phyloP scores from a whole-genome alignment of 2,797 vertebrate genomes.

The Pangasius macronema region DNA sequence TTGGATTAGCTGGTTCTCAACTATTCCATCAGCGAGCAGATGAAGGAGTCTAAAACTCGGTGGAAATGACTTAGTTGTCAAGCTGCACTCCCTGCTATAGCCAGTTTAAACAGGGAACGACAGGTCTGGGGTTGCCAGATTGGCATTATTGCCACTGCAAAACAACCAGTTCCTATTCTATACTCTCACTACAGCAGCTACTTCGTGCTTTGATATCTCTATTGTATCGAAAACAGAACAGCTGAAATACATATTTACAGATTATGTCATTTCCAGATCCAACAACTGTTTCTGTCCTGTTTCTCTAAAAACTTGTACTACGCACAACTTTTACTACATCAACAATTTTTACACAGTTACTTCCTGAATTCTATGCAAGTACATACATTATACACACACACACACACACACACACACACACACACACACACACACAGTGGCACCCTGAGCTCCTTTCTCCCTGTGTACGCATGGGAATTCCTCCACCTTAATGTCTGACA shows the following conservation, averaged over 20 bases:
- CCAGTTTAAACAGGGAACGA: constrained; percentile 21
- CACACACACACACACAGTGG: not conserved
- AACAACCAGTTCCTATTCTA: not conserved
- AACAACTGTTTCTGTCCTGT: not conserved
- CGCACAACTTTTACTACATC: no score
- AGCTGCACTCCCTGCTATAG: not conserved
- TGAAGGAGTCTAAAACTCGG: constrained; percentile 1
- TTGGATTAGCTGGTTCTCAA: not conserved
- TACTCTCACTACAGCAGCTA: not conserved
- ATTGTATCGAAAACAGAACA: not conserved
- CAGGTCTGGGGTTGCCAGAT: constrained; percentile 18
- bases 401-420: not conserved
- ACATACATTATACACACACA: not conserved
- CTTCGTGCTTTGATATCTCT: not conserved
- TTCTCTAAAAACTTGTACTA: not conserved
- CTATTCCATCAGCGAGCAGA: constrained; percentile 9
- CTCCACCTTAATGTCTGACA: not conserved
- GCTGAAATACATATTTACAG: not conserved
- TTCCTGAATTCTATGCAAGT: not conserved
- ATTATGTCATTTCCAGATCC: not conserved
- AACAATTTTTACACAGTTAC: not conserved
- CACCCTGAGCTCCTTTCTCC: not conserved
- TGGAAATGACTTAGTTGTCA: not conserved
- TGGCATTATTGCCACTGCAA: not conserved
- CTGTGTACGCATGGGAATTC: not conserved